Evolutionary conservation across 2,888 invertebrate species (phyloP), one percentile per base, ranked within the genome.

Genomic region (Dynastes maya): DNA sequence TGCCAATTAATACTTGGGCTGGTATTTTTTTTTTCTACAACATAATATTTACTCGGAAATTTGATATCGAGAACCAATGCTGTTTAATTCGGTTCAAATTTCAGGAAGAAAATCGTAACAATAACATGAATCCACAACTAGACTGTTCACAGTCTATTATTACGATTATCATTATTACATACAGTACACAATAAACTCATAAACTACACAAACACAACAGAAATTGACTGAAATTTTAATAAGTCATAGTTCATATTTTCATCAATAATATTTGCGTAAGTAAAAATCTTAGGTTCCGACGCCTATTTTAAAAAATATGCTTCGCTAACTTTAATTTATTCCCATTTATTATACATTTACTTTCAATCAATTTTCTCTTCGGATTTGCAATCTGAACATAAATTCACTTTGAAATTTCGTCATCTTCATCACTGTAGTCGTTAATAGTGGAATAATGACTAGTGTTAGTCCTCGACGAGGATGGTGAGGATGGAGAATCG

Each of bases 401-500:
- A 61, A 32, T 78, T 78, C 68, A 78, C 29, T 78, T 74, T 16
- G 71, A 71, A 77, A 76, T 72, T 40, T 70, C 78, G 40, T 80
- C 80, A 4, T 80, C 80, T 55, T 80, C 80, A 40, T 80, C 80
- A 55, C 80, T 80, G 51, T 80, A 80, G 64, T 80, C 79, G 58
- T 78, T 74, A 68, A 76, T 75, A 55, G 58, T 78, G 9, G 75
- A 78, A 45, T 78, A 80, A 63, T 71, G 77, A 64, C 78, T 77
- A 74, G 77, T 78, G 53, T 75, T 75, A 22, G 78, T 77, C 72
- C 72, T 74, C 51, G 80, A 80, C 11, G 80, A 80, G 61, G 78
- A 75, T n/a, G 78, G 78, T 11, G 82, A 80, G 13, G 86, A 83
- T 9, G 85, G 85, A 71, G 86, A 86, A 71, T 88, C 88, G 78